Percentiles rank a stretch among this genome's conserved stretches.
Evolutionary conservation across 2,113 vertebrate genomes (phyloP).

Genomic region (Nycticryphes semicollaris): DNA sequence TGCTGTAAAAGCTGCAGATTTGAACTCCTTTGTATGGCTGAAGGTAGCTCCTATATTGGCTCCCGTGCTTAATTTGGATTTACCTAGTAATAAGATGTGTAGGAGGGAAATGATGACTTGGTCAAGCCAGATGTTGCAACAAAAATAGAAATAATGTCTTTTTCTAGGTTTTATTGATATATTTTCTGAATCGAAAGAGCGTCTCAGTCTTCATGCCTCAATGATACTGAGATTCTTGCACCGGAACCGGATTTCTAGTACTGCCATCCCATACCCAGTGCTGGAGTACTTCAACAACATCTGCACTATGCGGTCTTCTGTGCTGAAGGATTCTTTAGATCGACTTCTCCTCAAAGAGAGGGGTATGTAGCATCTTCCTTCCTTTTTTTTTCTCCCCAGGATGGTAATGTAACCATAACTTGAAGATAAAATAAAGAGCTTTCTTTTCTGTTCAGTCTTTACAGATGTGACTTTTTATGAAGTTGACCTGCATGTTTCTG

Average conservation of each 20-base stretch:
- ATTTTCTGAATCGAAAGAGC: slow-evolving; percentile 92
- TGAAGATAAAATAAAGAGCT: not conserved
- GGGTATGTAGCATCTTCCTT: slow-evolving; percentile 66
- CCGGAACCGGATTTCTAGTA: slow-evolving; percentile 90
- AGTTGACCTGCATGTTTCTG: not conserved
- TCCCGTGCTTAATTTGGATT: not conserved
- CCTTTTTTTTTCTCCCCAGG: not conserved
- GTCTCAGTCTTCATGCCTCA: slow-evolving; percentile 84
- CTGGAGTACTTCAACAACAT: slow-evolving; percentile 94
- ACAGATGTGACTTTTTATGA: not conserved
- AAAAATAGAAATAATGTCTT: not conserved
- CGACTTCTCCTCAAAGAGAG: slow-evolving; percentile 90
- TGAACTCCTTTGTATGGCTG: not conserved
- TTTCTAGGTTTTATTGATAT: slow-evolving; percentile 93
- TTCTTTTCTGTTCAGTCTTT: not conserved
- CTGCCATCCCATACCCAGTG: slow-evolving; percentile 88
- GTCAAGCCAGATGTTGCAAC: not conserved
- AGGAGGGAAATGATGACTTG: not conserved
- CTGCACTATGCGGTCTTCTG: slow-evolving; percentile 91
- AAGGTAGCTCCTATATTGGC: not conserved
- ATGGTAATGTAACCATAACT: not conserved
- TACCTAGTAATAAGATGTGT: not conserved
- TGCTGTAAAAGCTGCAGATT: not conserved
- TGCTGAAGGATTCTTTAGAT: slow-evolving; percentile 89
- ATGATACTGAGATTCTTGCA: slow-evolving; percentile 93